Conservation (phyloP, 2,113 vertebrate species). For the Notechis scutatus region DNA sequence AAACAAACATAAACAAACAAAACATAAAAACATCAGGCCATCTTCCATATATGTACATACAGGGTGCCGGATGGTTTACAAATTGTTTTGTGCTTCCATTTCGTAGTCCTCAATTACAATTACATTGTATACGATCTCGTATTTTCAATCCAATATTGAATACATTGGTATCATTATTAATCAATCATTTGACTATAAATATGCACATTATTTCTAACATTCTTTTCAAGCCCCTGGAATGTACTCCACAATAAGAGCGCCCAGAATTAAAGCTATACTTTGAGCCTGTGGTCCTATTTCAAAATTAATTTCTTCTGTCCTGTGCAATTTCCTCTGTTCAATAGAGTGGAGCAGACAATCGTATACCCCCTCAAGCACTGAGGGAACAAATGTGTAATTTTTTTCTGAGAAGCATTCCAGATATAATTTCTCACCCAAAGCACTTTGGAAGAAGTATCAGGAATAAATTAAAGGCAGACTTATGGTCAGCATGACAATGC, state of each 20-base stretch:
- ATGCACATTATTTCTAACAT: neutral
- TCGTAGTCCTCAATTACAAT: too few relatives aligned
- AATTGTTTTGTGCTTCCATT: too few relatives aligned
- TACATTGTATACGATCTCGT: too few relatives aligned
- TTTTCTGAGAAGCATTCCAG: neutral
- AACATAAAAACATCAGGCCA: too few relatives aligned
- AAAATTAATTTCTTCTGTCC: neutral
- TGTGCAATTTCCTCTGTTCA: slow-evolving; percentile 5
- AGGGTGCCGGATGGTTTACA: too few relatives aligned
- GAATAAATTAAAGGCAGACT: neutral
- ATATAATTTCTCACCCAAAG: slow-evolving; percentile 15
- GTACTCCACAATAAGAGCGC: neutral
- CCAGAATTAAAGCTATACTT: neutral
- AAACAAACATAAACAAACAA: too few relatives aligned
- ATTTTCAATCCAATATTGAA: too few relatives aligned
- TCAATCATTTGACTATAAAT: too few relatives aligned
- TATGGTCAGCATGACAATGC: neutral
- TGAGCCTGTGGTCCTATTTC: neutral
- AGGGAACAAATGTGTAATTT: neutral
- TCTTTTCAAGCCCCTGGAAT: neutral
- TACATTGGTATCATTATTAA: too few relatives aligned
- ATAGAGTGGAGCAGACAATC: neutral
- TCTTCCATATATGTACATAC: too few relatives aligned
- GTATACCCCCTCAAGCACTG: neutral
- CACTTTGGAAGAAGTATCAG: slow-evolving; percentile 1